These are phyloP conservation scores for Sebastes elongatus DNA, from an alignment of 2,797 vertebrate species.

Conservation along the genomic window DNA sequence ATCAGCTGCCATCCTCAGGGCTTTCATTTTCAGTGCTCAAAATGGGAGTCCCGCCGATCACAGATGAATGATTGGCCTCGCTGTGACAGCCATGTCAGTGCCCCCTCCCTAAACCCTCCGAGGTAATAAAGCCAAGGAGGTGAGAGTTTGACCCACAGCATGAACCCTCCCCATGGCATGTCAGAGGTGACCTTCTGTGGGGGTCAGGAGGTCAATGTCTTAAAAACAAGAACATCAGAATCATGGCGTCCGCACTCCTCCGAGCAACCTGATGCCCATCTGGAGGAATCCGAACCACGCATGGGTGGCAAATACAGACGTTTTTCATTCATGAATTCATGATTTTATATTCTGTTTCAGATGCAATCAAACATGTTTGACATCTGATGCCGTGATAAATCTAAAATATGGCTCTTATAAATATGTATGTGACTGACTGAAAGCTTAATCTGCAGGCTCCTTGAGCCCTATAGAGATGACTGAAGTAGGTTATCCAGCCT, in stretches of 20 bases:
- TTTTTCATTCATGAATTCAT: not conserved
- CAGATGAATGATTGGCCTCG: constrained; percentile 64
- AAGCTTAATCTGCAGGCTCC: constrained; percentile 49
- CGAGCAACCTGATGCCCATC: constrained; percentile 67
- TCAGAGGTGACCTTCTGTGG: constrained; percentile 76
- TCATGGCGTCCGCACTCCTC: constrained; percentile 22
- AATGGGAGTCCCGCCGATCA: constrained; percentile 42
- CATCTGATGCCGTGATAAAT: not conserved
- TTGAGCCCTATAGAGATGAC: constrained; percentile 20
- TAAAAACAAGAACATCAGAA: constrained; percentile 72
- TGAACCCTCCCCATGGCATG: constrained; percentile 54
- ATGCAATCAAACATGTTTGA: not conserved
- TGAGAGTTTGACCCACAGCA: constrained; percentile 65
- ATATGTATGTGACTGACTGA: constrained; percentile 46
- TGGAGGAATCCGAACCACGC: constrained; percentile 54
- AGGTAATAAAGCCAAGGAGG: constrained; percentile 67
- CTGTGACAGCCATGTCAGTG: constrained; percentile 64
- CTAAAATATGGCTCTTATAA: constrained; percentile 28
- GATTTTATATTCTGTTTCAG: not conserved
- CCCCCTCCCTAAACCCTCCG: constrained; percentile 37
- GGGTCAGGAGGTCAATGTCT: constrained; percentile 73
- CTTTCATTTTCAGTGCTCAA: constrained; percentile 41
- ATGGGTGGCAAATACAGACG: not conserved
- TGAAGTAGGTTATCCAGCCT: constrained; percentile 39
- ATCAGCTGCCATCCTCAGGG: constrained; percentile 44